Evolutionary conservation across 2,113 vertebrate genomes (phyloP).

Genomic region (Falcunculus frontatus): DNA sequence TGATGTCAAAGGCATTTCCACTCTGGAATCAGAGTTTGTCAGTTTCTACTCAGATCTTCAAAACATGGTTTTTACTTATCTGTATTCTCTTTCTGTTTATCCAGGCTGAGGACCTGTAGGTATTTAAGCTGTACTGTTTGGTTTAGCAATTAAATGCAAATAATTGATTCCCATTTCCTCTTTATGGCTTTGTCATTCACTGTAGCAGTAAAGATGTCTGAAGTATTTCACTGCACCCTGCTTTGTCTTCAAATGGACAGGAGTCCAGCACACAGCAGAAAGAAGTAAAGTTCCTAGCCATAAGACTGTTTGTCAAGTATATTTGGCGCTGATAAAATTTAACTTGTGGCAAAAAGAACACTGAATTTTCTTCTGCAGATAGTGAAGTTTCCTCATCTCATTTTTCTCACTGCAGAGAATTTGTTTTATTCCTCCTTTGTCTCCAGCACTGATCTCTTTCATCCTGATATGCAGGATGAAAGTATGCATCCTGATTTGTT

Average conservation of each 20-base stretch:
- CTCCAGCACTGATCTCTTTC: not conserved
- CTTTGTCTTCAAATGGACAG: not conserved
- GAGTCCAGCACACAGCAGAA: not conserved
- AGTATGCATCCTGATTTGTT: not conserved
- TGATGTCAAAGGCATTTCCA: not conserved
- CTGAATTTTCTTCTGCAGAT: not conserved
- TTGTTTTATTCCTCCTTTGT: not conserved
- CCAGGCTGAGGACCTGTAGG: not conserved
- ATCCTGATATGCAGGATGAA: not conserved
- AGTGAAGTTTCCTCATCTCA: not conserved
- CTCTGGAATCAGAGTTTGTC: not conserved
- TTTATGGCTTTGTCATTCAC: not conserved
- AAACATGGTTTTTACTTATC: not conserved
- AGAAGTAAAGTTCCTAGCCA: not conserved
- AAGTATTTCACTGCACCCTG: not conserved
- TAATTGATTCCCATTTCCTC: not conserved
- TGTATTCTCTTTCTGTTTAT: not conserved
- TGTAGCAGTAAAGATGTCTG: not conserved
- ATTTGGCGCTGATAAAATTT: not conserved
- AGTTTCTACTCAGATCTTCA: not conserved
- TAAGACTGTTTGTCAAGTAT: not conserved
- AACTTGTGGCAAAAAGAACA: not conserved
- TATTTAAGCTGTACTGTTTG: not conserved
- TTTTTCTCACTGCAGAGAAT: not conserved
- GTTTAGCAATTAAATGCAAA: not conserved